These are phyloP conservation scores for Sinocyclocheilus maitianheensis DNA, from an alignment of 2,113 vertebrate species.

Conservation along the genomic window DNA sequence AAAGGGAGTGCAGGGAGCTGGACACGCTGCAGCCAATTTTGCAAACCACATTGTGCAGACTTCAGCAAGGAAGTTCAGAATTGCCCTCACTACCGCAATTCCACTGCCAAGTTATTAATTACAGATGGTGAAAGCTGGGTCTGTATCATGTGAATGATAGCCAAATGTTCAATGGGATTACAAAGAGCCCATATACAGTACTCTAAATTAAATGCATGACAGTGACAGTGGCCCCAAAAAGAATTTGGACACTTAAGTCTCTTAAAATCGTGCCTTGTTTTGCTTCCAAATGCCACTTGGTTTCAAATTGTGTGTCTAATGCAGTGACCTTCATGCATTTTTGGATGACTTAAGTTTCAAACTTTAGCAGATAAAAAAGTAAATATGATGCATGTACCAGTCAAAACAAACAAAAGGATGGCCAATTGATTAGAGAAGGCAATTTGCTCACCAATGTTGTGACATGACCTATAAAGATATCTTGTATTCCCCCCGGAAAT, in stretches of 20 bases:
- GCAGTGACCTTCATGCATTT: not conserved
- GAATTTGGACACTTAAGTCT: not conserved
- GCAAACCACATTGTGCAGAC: conserved; percentile 57
- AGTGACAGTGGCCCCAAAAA: not conserved
- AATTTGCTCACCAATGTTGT: not conserved
- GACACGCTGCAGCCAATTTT: conserved; percentile 25
- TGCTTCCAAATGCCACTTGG: not conserved
- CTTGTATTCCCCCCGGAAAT: too few relatives aligned
- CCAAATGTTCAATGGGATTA: conserved; percentile 7
- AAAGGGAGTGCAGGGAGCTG: conserved; percentile 7
- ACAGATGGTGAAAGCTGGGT: conserved; percentile 36
- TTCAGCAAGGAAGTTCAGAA: conserved; percentile 45
- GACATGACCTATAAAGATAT: not conserved
- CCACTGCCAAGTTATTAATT: conserved; percentile 16
- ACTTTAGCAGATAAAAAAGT: not conserved
- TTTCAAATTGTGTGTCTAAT: not conserved
- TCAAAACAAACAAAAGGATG: not conserved
- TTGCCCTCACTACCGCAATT: conserved; percentile 13
- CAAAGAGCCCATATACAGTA: not conserved
- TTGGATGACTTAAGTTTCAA: not conserved
- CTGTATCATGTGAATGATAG: conserved; percentile 2
- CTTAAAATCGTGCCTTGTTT: not conserved
- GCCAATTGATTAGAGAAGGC: not conserved
- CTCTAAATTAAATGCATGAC: not conserved
- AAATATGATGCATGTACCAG: not conserved